Conservation (phyloP, 2,888 invertebrate genomes). For the Dynastes hyllus region DNA sequence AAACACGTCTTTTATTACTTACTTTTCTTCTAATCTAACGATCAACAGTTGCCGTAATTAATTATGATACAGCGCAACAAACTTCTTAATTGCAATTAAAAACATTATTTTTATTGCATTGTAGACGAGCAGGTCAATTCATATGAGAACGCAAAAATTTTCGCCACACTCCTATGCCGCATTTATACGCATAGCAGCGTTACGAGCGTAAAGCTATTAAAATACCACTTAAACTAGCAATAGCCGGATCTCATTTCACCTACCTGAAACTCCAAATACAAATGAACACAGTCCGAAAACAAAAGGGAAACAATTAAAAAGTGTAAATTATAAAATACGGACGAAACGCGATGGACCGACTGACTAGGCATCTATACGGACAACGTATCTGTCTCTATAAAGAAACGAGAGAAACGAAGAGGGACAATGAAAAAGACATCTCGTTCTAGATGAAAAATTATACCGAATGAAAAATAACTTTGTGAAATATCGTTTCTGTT, state of each 20-base stretch:
- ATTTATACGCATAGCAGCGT: slow-evolving; percentile 25
- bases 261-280: slow-evolving; percentile 58
- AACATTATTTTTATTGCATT: not conserved
- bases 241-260: slow-evolving; percentile 50
- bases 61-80: no score
- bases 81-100: no score
- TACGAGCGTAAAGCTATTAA: slow-evolving; percentile 55
- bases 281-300: slow-evolving; percentile 60
- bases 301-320: slow-evolving; percentile 70
- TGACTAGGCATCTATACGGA: slow-evolving; percentile 28
- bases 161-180: slow-evolving; percentile 13
- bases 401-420: slow-evolving; percentile 52
- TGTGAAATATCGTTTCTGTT: slow-evolving; percentile 68
- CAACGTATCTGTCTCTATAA: slow-evolving; percentile 54
- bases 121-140: not conserved
- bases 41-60: no score
- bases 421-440: slow-evolving; percentile 54
- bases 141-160: slow-evolving; percentile 8
- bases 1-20: not conserved
- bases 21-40: not conserved
- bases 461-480: slow-evolving; percentile 66
- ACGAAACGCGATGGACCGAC: slow-evolving; percentile 41
- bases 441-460: slow-evolving; percentile 68
- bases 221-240: slow-evolving; percentile 55
- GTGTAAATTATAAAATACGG: slow-evolving; percentile 67